These are phyloP conservation scores for Dolichallabes microphthalmus DNA, from an alignment of 2,113 vertebrate genomes.

Conservation along the genomic window DNA sequence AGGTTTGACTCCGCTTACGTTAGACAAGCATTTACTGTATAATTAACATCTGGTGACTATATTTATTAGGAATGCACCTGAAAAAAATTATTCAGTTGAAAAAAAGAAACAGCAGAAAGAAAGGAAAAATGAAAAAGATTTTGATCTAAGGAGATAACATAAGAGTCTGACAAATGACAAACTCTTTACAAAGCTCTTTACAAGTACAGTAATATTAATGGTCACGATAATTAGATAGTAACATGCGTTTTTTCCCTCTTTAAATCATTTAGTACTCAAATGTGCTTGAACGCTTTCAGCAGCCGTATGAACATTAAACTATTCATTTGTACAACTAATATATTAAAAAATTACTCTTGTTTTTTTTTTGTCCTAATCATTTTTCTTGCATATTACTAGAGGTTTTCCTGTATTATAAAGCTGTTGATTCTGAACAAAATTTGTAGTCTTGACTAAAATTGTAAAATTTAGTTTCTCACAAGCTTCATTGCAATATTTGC, in stretches of 20 bases:
- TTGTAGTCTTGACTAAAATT: no score
- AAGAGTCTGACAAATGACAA: neutral
- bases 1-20: neutral
- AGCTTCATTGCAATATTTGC: no score
- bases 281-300: no score
- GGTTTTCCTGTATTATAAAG: no score
- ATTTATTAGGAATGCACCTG: neutral
- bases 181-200: neutral
- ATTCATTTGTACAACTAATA: neutral
- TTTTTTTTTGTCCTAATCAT: neutral
- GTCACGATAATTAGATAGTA: neutral
- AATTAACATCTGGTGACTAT: neutral
- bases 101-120: neutral
- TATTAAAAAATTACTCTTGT: neutral
- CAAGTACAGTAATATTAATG: neutral
- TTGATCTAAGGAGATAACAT: neutral
- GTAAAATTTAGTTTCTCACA: no score
- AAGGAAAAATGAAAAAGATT: neutral
- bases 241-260: neutral
- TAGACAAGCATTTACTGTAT: neutral
- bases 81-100: neutral
- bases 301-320: neutral
- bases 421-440: no score
- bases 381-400: no score
- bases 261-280: neutral